Percentiles rank a stretch among this genome's conserved stretches.
Evolutionary conservation across 1,140 invertebrate genomes (phyloP).

Genomic region (Drosophila bocqueti): DNA sequence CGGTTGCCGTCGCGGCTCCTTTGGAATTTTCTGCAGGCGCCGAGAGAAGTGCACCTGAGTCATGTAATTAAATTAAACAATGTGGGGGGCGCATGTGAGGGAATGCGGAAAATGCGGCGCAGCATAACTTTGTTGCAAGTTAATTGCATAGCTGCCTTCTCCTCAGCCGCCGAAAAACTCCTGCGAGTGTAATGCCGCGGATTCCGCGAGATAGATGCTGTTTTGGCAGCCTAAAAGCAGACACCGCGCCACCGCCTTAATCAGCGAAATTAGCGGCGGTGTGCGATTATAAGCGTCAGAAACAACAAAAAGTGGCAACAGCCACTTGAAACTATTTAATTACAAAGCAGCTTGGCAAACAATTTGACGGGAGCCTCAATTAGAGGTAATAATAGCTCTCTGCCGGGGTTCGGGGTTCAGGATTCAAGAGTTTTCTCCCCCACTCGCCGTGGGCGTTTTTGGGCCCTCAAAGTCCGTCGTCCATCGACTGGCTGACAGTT

Average conservation of each 20-base stretch:
- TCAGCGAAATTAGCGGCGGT: conserved; percentile 32
- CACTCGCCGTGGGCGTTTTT: conserved; percentile 1
- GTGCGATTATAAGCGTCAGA: conserved; percentile 74
- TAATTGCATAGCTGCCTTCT: conserved; percentile 60
- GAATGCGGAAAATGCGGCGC: conserved; percentile 47
- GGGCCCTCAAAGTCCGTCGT: conserved; percentile 1
- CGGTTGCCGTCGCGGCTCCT: conserved; percentile 27
- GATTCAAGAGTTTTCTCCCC: conserved; percentile 9
- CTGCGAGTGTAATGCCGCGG: conserved; percentile 4
- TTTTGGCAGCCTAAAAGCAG: conserved; percentile 9
- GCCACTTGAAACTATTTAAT: conserved; percentile 80
- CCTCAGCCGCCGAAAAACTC: conserved; percentile 25
- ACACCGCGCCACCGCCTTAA: conserved; percentile 13
- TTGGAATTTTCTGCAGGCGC: conserved; percentile 37
- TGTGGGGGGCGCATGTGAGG: conserved; percentile 46
- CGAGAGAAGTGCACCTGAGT: conserved; percentile 38
- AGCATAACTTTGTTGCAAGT: conserved; percentile 60
- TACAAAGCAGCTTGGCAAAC: conserved; percentile 74
- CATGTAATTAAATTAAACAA: conserved; percentile 78
- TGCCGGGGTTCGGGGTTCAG: background rate
- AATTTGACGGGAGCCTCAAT: conserved; percentile 74
- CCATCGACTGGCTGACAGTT: conserved; percentile 34
- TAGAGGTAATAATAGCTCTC: conserved; percentile 60
- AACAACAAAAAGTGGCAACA: conserved; percentile 62
- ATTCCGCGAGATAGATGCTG: conserved; percentile 26